phyloP scores from a whole-genome alignment of 2,888 invertebrate species.

The Lochmaea crataegi region DNA sequence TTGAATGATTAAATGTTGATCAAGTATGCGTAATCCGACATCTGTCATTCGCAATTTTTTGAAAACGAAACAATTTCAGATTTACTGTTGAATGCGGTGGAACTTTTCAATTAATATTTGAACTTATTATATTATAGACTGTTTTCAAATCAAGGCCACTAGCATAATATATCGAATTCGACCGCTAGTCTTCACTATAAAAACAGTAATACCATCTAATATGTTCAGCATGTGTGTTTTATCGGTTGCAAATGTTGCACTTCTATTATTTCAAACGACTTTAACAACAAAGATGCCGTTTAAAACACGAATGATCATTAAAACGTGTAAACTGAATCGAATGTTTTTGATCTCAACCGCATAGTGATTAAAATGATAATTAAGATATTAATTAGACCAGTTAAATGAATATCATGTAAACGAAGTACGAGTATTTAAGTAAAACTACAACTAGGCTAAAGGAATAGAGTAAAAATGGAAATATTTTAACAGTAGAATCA shows the following conservation, averaged over 20 bases:
- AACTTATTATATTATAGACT: too few relatives aligned
- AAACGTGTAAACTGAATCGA: neutral
- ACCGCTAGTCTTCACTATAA: neutral
- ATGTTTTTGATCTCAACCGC: neutral
- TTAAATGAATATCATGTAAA: too few relatives aligned
- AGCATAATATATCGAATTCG: neutral
- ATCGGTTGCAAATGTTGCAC: constrained; percentile 6
- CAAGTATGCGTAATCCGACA: too few relatives aligned
- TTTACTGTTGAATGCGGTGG: too few relatives aligned
- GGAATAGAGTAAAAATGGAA: too few relatives aligned
- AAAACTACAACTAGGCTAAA: too few relatives aligned
- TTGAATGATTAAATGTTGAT: too few relatives aligned
- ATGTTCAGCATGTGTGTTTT: constrained; percentile 9
- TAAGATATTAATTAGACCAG: neutral
- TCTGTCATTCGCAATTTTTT: too few relatives aligned
- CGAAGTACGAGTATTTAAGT: too few relatives aligned
- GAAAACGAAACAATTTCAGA: too few relatives aligned
- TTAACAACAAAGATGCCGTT: constrained; percentile 7
- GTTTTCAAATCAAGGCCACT: neutral
- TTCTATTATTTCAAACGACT: constrained; percentile 5
- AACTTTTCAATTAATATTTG: too few relatives aligned
- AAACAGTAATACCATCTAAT: neutral
- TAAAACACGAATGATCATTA: neutral
- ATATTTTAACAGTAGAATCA: too few relatives aligned
- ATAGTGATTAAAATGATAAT: neutral